Conservation (phyloP, 2,113 vertebrate species). For the Trichomycterus rosablanca region DNA sequence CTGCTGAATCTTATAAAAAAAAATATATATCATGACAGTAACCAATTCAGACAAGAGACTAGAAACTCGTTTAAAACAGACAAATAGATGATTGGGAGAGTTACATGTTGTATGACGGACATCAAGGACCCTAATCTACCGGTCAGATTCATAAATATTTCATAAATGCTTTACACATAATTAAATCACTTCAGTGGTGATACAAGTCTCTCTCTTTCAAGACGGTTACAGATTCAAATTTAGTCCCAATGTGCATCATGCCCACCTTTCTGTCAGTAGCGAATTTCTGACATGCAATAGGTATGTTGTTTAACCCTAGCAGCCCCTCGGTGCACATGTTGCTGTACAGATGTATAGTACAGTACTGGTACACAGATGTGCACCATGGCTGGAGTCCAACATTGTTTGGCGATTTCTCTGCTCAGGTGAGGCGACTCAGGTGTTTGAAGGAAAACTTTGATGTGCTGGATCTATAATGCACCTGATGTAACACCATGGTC, state of each 20-base stretch:
- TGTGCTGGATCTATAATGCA: too few relatives aligned
- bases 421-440: too few relatives aligned
- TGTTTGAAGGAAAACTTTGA: too few relatives aligned
- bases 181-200: constrained; percentile 30
- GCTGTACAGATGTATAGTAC: neutral
- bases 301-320: neutral
- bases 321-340: neutral
- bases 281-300: constrained; percentile 1
- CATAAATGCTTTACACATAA: constrained; percentile 40
- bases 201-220: constrained; percentile 29
- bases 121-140: constrained; percentile 30
- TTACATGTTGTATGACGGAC: constrained; percentile 20
- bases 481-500: too few relatives aligned
- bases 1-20: neutral
- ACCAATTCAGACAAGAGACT: neutral
- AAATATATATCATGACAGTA: neutral
- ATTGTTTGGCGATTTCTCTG: too few relatives aligned
- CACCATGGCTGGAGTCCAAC: neutral
- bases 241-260: constrained; percentile 9
- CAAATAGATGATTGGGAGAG: neutral
- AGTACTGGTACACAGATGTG: constrained; percentile 1
- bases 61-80: constrained; percentile 15
- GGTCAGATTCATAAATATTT: constrained; percentile 44
- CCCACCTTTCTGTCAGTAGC: constrained; percentile 1
- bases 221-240: constrained; percentile 17